These are phyloP conservation scores for Caranx melampygus DNA, from an alignment of 2,113 vertebrate genomes.

Conservation along the genomic window DNA sequence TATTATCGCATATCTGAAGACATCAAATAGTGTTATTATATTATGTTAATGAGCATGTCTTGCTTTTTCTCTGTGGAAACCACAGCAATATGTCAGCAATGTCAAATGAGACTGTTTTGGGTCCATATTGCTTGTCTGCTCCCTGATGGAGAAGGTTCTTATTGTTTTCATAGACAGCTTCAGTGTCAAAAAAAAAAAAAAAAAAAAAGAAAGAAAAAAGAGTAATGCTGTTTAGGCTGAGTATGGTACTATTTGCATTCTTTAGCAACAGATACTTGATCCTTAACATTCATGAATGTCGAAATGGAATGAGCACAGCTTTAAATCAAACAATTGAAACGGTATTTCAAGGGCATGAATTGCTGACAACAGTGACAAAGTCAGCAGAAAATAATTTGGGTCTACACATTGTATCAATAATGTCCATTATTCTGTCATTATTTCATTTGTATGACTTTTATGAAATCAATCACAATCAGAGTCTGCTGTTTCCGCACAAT, in stretches of 20 bases:
- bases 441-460: neutral
- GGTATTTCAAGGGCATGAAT: neutral
- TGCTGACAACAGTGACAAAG: neutral
- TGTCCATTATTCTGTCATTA: neutral
- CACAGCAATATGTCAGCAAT: neutral
- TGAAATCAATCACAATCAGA: neutral
- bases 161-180: neutral
- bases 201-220: too few relatives aligned
- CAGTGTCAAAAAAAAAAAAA: neutral
- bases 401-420: slow-evolving; percentile 6
- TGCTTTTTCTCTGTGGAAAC: neutral
- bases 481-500: slow-evolving; percentile 17
- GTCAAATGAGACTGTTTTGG: neutral
- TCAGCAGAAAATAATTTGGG: slow-evolving; percentile 16
- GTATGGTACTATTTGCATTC: neutral
- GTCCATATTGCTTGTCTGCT: neutral
- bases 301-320: neutral
- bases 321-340: neutral
- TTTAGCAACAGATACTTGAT: neutral
- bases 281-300: slow-evolving; percentile 3
- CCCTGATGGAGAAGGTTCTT: neutral
- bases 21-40: neutral
- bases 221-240: too few relatives aligned
- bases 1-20: neutral
- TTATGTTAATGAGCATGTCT: neutral